Percentiles rank a stretch among this genome's conserved stretches.
Conservation (phyloP, 1,140 invertebrate genomes). For the Venustaconcha ellipsiformis region DNA sequence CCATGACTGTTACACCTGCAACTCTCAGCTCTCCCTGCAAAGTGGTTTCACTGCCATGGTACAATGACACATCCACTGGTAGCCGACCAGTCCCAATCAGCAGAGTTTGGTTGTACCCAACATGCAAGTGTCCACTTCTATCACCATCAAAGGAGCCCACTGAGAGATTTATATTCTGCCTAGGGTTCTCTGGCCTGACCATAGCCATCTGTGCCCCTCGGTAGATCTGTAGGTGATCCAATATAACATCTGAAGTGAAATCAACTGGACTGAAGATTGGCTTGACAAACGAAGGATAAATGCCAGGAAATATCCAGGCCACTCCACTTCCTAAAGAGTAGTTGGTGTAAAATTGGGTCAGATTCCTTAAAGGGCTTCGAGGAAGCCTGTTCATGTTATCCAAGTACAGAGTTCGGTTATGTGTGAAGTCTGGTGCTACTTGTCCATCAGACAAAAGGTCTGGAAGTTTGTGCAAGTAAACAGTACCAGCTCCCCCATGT, state of each 20-base stretch:
- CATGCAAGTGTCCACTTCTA: conserved; percentile 51
- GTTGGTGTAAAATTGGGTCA: conserved; percentile 40
- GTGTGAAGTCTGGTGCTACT: conserved; percentile 15
- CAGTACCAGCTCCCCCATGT: conserved; percentile 54
- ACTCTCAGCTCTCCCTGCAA: conserved; percentile 54
- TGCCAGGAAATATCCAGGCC: conserved; percentile 47
- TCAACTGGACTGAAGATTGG: conserved; percentile 5
- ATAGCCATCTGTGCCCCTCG: conserved; percentile 48
- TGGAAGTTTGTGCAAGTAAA: conserved; percentile 55
- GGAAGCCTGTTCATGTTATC: conserved; percentile 42
- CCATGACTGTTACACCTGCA: conserved; percentile 47
- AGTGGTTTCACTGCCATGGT: conserved; percentile 46
- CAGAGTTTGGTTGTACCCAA: conserved; percentile 54
- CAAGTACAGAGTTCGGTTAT: conserved; percentile 51
- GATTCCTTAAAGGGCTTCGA: conserved; percentile 32
- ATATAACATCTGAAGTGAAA: conserved; percentile 5
- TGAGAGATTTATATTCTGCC: conserved; percentile 28
- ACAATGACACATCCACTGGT: conserved; percentile 47
- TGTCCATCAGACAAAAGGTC: conserved; percentile 10
- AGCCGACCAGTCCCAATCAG: conserved; percentile 47
- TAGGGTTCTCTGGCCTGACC: conserved; percentile 27
- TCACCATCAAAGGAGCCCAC: conserved; percentile 45
- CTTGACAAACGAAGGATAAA: conserved; percentile 38
- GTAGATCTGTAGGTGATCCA: conserved; percentile 46
- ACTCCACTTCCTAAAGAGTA: conserved; percentile 37